Base-by-base conservation (phyloP, 2,113 vertebrate genomes). In the Oncorhynchus nerka region DNA sequence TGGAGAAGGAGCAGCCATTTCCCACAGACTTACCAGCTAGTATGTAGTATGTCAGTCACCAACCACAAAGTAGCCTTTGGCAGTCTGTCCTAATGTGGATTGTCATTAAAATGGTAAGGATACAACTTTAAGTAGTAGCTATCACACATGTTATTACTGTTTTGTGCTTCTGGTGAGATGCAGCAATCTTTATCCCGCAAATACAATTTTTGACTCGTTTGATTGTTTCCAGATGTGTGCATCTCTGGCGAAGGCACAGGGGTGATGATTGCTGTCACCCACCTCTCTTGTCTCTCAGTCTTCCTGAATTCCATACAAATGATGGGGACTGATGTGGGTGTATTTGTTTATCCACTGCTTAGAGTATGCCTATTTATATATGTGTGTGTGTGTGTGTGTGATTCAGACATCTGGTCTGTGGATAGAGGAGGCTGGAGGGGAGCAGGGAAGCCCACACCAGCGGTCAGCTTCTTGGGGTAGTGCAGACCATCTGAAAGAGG, bases 401-500 rank as follows among this genome's bases (percentile, higher is more conserved):
- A 84, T 77, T 70, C 75, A 98, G 97, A 98, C 96, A 76, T 96
- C 96, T 67, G 95, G 94, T 87, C 94, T 95, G 82, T 98, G 97
- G 97, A 93, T 91, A 62, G 97, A 98, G 69, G 97, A 98, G 15
- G 51, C 51, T 75, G 93, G 92, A 84, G 84, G 90, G 76, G 96
- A 96, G 69, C 96, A 95, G 88, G 94, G 93, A 75, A 84, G 83
- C 82, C 94, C 94, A 8, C 96, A 98, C 93, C 97, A 98, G 85
- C 95, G 96, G 34, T 98, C 97, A 0, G 96, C 96, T 2, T 98
- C 96, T 0, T 97, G 97, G 97, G 95, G 97, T 74, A 98, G 96
- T 76, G 94, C 96, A 39, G 96, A 98, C 89, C 96, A 98, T 81
- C 94, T 98, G 16, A 98, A 98, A 92, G 97, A 98, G 94, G 97